phyloP scores from a whole-genome alignment of 2,888 invertebrate species.

The Acleris cristana region DNA sequence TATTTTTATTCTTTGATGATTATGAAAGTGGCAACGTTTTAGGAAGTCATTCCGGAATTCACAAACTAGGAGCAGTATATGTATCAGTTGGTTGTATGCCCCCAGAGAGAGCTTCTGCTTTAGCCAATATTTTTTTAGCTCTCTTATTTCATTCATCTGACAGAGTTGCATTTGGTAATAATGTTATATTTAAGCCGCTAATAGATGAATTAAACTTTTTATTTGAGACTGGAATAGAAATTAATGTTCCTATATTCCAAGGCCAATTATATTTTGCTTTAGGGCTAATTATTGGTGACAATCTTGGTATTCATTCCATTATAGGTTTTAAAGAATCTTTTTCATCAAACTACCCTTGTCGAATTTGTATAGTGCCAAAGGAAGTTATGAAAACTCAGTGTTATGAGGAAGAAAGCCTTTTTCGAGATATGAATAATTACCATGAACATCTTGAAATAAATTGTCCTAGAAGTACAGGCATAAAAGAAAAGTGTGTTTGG shows the following conservation, averaged over 20 bases:
- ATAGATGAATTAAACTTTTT: neutral
- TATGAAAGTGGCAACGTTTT: neutral
- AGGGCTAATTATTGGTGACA: constrained; percentile 2
- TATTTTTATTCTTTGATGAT: too few species aligned
- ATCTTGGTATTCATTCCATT: constrained; percentile 1
- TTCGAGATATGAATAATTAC: neutral
- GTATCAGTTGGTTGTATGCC: neutral
- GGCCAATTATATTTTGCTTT: constrained; percentile 1
- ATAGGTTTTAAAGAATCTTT: neutral
- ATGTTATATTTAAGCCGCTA: neutral
- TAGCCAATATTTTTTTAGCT: neutral
- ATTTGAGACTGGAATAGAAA: neutral
- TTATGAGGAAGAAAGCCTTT: constrained; percentile 5
- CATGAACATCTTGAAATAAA: neutral
- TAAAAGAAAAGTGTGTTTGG: constrained; percentile 35
- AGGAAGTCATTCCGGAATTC: neutral
- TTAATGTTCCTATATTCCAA: neutral
- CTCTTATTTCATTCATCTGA: neutral
- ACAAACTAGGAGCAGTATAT: neutral
- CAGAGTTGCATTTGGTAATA: neutral
- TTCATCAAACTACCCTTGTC: constrained; percentile 2
- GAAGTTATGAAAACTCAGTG: neutral
- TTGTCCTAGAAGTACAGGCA: neutral
- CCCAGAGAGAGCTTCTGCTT: neutral
- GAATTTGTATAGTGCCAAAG: constrained; percentile 1